Percentiles rank a stretch among this genome's conserved stretches.
phyloP scores from a whole-genome alignment of 2,888 invertebrate genomes.

The Dilophus febrilis region DNA sequence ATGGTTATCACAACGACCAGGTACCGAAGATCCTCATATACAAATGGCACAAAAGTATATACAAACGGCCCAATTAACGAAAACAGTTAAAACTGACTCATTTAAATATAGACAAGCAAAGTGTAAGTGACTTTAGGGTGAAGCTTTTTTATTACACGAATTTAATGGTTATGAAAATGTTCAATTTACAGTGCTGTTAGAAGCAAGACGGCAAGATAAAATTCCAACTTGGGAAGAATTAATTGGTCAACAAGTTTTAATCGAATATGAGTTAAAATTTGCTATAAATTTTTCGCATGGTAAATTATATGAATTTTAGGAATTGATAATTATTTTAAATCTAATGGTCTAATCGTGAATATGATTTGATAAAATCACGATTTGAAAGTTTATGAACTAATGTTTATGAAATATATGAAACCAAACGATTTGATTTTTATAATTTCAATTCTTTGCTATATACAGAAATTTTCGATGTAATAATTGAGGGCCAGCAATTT shows the following conservation, averaged over 20 bases:
- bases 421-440: too few species aligned
- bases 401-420: too few species aligned
- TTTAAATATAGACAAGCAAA: constrained; percentile 21
- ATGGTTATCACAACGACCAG: constrained; percentile 23
- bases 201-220: constrained; percentile 18
- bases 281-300: constrained; percentile 39
- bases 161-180: too few species aligned
- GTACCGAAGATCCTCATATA: constrained; percentile 16
- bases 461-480: constrained; percentile 43
- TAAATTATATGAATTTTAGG: constrained; percentile 9
- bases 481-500: constrained; percentile 57
- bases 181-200: constrained; percentile 22
- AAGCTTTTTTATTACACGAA: constrained; percentile 5
- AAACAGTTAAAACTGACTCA: constrained; percentile 15
- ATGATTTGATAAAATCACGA: too few species aligned
- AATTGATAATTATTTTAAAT: not conserved
- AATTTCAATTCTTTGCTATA: too few species aligned
- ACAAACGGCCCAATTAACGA: constrained; percentile 14
- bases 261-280: constrained; percentile 49
- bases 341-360: too few species aligned
- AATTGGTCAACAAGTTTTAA: constrained; percentile 45
- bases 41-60: constrained; percentile 18
- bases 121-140: constrained; percentile 17
- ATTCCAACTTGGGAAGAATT: constrained; percentile 50
- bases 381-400: too few species aligned